Evolutionary conservation across 2,888 invertebrate species (phyloP), one percentile per base, ranked within the genome.

Genomic region (Diarsia dahlii): DNA sequence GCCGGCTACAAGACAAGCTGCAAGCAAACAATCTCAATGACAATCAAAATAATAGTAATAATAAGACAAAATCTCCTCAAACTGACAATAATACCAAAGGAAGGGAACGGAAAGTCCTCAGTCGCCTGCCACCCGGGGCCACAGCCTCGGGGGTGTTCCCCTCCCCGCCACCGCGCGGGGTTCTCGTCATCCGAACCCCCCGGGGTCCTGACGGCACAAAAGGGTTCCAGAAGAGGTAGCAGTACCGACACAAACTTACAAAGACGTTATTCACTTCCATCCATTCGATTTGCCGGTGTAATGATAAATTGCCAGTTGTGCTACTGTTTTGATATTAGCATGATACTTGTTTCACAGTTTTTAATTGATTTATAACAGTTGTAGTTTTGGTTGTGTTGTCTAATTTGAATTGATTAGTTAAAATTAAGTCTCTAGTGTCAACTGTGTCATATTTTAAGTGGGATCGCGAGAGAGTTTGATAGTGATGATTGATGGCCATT

Each of bases 201-300:
- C 97, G 97, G 87, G 98, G 98, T 56, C 98, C 98, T 1, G 98
- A 98, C 89, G 98, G 98, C 82, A 98, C 98, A 68, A 96, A 95
- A 91, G 96, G 96, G 46, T 96, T 96, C 85, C 89, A 92, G 82
- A 89, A 91, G 76, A 96, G 96, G 95, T 96, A 96, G 96, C 96
- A 95, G 90, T 88, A 86, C 81, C 80, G 67, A 83, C 74, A 70
- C 15, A 65, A 80, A 82, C 84, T 89, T 87, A 87, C 86, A 88
- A 88, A 90, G 80, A 89, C 84, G 77, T 89, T 87, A 89, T 89
- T 81, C 86, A 90, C 88, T 89, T 93, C 91, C 92, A 93, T 93
- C 93, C 91, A 91, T 82, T 82, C 82, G 86, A 85, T 83, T 89
- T 89, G 85, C 84, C 87, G 77, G 50, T 78, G 62, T 78, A 78